These are phyloP conservation scores for Zaprionus nigranus DNA, from an alignment of 1,140 invertebrate species.

Conservation along the genomic window DNA sequence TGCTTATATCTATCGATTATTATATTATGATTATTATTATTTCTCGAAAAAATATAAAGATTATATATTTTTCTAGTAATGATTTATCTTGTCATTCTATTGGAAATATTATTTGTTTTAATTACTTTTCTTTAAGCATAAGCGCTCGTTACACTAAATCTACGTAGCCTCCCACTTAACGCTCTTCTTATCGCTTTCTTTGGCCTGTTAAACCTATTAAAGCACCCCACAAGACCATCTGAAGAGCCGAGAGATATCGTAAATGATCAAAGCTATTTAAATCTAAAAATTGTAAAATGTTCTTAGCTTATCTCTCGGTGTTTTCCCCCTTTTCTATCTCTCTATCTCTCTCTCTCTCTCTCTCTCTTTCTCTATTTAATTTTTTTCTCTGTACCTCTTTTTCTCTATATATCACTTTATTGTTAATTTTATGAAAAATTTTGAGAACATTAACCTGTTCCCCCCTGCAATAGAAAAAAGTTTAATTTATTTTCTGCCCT, in stretches of 20 bases:
- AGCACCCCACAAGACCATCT: background rate
- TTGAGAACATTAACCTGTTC: conserved; percentile 17
- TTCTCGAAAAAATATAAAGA: background rate
- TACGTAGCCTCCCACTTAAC: background rate
- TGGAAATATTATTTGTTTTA: conserved; percentile 2
- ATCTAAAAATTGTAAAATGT: conserved; percentile 12
- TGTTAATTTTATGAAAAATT: conserved; percentile 33
- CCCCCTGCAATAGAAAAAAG: conserved; percentile 12
- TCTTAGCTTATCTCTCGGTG: conserved; percentile 29
- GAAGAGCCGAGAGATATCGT: conserved; percentile 25
- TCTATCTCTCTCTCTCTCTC: conserved; percentile 25
- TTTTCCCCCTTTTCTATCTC: conserved; percentile 20
- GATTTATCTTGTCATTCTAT: conserved; percentile 6
- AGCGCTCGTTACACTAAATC: conserved; percentile 40
- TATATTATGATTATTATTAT: conserved; percentile 20
- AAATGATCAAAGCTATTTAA: conserved; percentile 16
- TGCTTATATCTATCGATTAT: conserved; percentile 18
- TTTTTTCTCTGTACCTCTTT: conserved; percentile 10
- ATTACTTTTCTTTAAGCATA: conserved; percentile 15
- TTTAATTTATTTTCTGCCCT: conserved; percentile 18
- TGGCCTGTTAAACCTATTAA: background rate
- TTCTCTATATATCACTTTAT: conserved; percentile 13
- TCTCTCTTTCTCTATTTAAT: conserved; percentile 10
- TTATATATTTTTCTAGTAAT: conserved; percentile 18
- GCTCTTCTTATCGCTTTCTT: conserved; percentile 1